phyloP scores from a whole-genome alignment of 2,888 invertebrate species.

The Margaritifera margaritifera region DNA sequence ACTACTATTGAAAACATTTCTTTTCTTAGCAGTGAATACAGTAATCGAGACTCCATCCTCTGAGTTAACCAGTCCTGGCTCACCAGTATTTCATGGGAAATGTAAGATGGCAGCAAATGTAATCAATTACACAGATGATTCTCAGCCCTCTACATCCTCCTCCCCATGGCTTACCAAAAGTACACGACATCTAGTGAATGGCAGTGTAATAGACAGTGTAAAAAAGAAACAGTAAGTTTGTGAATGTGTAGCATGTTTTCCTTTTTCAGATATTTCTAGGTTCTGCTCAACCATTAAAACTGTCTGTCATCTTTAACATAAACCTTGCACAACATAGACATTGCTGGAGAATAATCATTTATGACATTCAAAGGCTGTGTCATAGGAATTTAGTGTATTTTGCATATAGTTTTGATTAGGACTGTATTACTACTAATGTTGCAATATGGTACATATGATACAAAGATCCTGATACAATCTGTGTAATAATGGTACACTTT shows the following conservation, averaged over 20 bases:
- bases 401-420: no score
- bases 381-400: no score
- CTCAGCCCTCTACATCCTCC: slow-evolving; percentile 16
- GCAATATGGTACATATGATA: no score
- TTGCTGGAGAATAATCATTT: background rate
- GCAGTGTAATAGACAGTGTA: slow-evolving; percentile 3
- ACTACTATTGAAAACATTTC: no score
- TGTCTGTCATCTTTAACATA: no score
- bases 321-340: background rate
- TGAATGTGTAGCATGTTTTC: background rate
- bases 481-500: no score
- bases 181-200: slow-evolving; percentile 33
- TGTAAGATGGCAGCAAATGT: slow-evolving; percentile 29
- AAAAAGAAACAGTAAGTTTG: slow-evolving; percentile 6
- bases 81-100: slow-evolving; percentile 34
- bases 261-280: background rate
- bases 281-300: background rate
- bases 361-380: no score
- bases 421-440: no score
- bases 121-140: slow-evolving; percentile 14
- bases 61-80: slow-evolving; percentile 29
- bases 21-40: background rate
- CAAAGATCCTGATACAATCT: no score
- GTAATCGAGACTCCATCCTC: slow-evolving; percentile 15
- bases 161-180: slow-evolving; percentile 46